phyloP scores from a whole-genome alignment of 2,888 invertebrate species.

The Acrobasis repandana region DNA sequence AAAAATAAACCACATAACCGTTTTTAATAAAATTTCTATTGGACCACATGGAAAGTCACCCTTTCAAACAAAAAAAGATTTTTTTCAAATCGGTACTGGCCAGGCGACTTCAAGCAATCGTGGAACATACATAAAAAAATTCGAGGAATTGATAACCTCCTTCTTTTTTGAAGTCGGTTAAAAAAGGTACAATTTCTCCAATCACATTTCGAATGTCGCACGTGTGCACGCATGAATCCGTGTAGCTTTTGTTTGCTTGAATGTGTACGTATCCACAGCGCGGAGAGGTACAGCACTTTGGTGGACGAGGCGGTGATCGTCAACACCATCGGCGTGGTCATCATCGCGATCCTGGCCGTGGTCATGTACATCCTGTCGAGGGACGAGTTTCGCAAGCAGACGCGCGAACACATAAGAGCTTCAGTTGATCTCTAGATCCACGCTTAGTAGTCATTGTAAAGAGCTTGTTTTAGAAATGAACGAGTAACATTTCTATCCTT shows the following conservation, averaged over 20 bases:
- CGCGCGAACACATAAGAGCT: slow-evolving; percentile 76
- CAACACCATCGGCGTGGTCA: slow-evolving; percentile 86
- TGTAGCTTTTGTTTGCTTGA: slow-evolving; percentile 41
- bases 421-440: slow-evolving; percentile 80
- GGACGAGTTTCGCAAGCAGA: slow-evolving; percentile 80
- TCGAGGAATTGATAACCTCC: not conserved
- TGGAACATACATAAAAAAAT: too few species aligned
- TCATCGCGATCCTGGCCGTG: slow-evolving; percentile 85
- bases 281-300: slow-evolving; percentile 81
- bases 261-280: slow-evolving; percentile 70
- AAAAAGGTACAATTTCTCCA: slow-evolving; percentile 22
- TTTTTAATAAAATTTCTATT: too few species aligned
- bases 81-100: too few species aligned
- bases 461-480: slow-evolving; percentile 7
- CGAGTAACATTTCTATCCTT: not conserved
- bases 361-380: slow-evolving; percentile 85
- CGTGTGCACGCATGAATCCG: slow-evolving; percentile 24
- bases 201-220: slow-evolving; percentile 23
- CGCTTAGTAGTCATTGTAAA: slow-evolving; percentile 1
- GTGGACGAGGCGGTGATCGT: slow-evolving; percentile 86
- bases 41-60: too few species aligned
- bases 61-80: too few species aligned
- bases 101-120: too few species aligned
- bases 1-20: too few species aligned
- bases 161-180: too few species aligned